Base-by-base conservation (phyloP, 23 tunicate species). In the Phallusia fumigata region DNA sequence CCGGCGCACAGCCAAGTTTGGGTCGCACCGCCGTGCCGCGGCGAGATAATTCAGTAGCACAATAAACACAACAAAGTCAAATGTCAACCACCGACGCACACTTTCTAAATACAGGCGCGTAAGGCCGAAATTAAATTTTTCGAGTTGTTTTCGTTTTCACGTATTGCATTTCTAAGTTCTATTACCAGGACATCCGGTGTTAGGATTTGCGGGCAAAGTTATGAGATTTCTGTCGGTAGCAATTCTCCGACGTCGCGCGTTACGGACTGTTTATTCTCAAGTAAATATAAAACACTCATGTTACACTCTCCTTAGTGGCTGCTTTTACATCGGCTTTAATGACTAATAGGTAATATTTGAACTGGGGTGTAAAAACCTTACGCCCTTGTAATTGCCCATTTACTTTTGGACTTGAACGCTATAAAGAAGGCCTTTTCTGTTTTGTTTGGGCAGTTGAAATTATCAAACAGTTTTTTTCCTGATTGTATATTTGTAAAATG, bases 51-150 rank as follows among this genome's bases (percentile, higher is more conserved):
- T 58, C 28, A 24, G 28, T 58, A 58, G 28, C 69, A 58, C 69
- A 58, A 58, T 58, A 58, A 58, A 58, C 69, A 58, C 69, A 58
- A 58, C 69, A 58, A 58, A 58, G 69, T 58, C 3, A 24, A 58
- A 22, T 22, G 28, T 24, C 28, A 58, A 24, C 26, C 28, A 58
- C 69, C 69, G 15, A 1, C 69, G 69, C 69, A 58, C 28, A 58
- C 69, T 58, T 58, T 58, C 69, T 24, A 58, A 58, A 58, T 24
- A 58, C 15, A 40, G 69, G 69, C 69, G 28, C 69, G 69, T 13
- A 58, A 40, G 47, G 8, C 47, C 47, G 8, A 40, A 40, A 58
- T 58, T 58, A 58, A 58, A 58, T 58, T 58, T 58, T 58, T 58
- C 16, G 69, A 40, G 69, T 6, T 58, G 69, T 58, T 58, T 58